These are phyloP conservation scores for Agriopis marginaria DNA, from an alignment of 2,888 invertebrate genomes.

Conservation along the genomic window DNA sequence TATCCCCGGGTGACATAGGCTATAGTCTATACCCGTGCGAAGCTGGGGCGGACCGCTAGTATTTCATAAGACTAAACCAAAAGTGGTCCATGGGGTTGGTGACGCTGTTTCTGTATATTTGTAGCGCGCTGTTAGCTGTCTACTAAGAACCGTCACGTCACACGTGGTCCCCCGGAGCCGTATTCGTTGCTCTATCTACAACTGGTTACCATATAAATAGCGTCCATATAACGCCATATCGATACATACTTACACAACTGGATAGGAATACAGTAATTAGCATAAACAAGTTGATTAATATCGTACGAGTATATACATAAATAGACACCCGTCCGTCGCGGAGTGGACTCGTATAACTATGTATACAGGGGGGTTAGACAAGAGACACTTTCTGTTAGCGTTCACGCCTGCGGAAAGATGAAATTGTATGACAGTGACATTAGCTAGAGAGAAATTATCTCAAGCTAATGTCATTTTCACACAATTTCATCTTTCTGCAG, in stretches of 20 bases:
- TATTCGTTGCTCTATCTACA: neutral
- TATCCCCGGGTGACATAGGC: too few species aligned
- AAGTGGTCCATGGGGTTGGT: neutral
- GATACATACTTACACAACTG: conserved; percentile 19
- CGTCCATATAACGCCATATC: conserved; percentile 11
- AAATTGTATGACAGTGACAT: too few species aligned
- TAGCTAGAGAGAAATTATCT: too few species aligned
- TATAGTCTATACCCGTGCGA: too few species aligned
- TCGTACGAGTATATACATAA: neutral
- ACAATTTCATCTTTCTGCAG: too few species aligned
- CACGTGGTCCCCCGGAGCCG: too few species aligned
- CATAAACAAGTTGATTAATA: conserved; percentile 21
- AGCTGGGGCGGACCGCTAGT: too few species aligned
- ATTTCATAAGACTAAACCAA: neutral
- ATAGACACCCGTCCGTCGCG: neutral
- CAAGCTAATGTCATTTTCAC: too few species aligned
- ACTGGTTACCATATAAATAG: conserved; percentile 16
- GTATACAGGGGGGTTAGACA: too few species aligned
- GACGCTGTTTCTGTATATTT: conserved; percentile 3
- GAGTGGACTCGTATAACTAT: too few species aligned
- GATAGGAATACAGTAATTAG: conserved; percentile 25
- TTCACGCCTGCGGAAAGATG: too few species aligned
- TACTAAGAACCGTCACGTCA: neutral
- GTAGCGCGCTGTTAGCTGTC: conserved; percentile 13
- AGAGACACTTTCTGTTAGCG: too few species aligned